phyloP scores from a whole-genome alignment of 2,797 vertebrate genomes.

The Lepilemur ruficaudatus region DNA sequence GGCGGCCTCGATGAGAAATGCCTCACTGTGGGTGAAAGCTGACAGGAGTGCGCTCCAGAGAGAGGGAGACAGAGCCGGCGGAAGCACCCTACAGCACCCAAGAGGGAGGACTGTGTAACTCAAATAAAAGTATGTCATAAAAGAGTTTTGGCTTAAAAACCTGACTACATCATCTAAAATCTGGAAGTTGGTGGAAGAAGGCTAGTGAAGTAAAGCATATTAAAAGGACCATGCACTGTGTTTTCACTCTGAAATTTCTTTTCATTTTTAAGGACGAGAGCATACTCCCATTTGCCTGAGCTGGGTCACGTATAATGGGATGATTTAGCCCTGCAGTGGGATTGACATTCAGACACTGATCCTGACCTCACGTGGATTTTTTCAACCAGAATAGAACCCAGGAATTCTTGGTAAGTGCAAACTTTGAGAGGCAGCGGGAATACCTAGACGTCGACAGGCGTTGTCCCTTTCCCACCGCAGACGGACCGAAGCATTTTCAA shows the following conservation, averaged over 20 bases:
- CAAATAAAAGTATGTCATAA: not conserved
- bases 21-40: not conserved
- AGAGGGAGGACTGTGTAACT: not conserved
- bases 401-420: not conserved
- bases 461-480: not conserved
- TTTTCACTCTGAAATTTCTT: not conserved
- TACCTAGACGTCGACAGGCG: not conserved
- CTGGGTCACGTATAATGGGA: not conserved
- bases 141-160: constrained; percentile 31
- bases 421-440: not conserved
- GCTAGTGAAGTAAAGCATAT: not conserved
- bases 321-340: not conserved
- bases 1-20: not conserved
- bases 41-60: not conserved
- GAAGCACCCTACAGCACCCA: not conserved
- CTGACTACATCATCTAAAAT: not conserved
- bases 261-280: not conserved
- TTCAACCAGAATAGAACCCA: not conserved
- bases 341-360: not conserved
- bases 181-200: not conserved
- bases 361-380: not conserved
- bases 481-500: not conserved
- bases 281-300: not conserved
- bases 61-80: not conserved
- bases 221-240: not conserved